Conservation (phyloP, 1,140 invertebrate species). For the Hycleus phaleratus region DNA sequence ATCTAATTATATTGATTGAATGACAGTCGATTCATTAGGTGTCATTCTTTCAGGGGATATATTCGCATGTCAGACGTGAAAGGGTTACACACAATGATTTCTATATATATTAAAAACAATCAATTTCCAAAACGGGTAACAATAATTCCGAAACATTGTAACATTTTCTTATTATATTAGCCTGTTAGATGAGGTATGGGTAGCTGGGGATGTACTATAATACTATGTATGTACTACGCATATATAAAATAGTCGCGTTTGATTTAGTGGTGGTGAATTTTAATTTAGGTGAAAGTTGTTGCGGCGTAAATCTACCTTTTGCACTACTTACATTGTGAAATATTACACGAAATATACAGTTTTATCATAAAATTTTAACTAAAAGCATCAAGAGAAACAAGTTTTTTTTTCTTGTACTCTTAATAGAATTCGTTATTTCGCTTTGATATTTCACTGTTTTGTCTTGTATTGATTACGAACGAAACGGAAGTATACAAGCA, state of each 20-base stretch:
- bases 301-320: constrained; percentile 14
- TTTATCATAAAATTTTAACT: too few species aligned
- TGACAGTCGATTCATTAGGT: constrained; percentile 42
- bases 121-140: too few species aligned
- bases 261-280: constrained; percentile 16
- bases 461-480: too few species aligned
- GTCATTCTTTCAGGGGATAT: constrained; percentile 34
- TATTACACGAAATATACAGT: background rate
- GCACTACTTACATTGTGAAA: constrained; percentile 12
- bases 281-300: constrained; percentile 15
- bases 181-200: background rate
- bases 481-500: too few species aligned
- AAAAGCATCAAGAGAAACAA: too few species aligned
- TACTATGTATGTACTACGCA: background rate
- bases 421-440: too few species aligned
- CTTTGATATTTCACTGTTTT: too few species aligned
- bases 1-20: constrained; percentile 44
- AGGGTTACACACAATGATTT: constrained; percentile 20
- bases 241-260: constrained; percentile 16
- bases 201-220: constrained; percentile 4
- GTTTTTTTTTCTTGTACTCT: too few species aligned
- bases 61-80: constrained; percentile 21
- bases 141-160: too few species aligned
- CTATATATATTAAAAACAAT: too few species aligned
- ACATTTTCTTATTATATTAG: too few species aligned